Evolutionary conservation across 2,888 invertebrate species (phyloP).

Genomic region (Melanargia galathea): DNA sequence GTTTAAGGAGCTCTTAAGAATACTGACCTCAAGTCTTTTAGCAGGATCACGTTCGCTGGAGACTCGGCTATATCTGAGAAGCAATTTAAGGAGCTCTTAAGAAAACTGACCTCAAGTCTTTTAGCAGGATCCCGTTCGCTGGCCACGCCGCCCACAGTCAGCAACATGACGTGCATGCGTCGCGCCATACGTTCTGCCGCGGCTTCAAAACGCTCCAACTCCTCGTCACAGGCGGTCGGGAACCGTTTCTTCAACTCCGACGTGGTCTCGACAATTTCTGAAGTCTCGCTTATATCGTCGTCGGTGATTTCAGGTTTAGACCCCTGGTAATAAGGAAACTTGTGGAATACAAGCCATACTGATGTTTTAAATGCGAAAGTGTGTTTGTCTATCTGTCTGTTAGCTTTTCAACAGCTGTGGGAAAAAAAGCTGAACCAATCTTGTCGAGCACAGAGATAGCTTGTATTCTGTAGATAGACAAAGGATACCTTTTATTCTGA

Average conservation of each 20-base stretch:
- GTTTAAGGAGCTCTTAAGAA: background rate
- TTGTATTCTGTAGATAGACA: too few relatives aligned
- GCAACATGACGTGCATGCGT: conserved; percentile 82
- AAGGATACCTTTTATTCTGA: too few relatives aligned
- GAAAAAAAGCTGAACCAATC: too few relatives aligned
- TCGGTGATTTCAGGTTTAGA: conserved; percentile 26
- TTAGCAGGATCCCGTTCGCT: conserved; percentile 84
- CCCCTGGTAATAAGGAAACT: conserved; percentile 9
- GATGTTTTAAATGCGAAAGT: too few relatives aligned
- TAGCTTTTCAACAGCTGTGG: too few relatives aligned
- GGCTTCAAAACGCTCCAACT: conserved; percentile 49
- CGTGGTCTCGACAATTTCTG: conserved; percentile 31
- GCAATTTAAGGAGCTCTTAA: background rate
- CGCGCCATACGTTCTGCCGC: conserved; percentile 70
- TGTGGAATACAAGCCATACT: background rate
- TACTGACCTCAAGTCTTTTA: background rate
- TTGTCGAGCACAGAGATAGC: too few relatives aligned
- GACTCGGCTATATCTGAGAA: background rate
- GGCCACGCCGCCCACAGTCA: conserved; percentile 81
- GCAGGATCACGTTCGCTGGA: background rate
- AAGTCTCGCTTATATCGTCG: conserved; percentile 30
- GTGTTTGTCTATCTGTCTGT: too few relatives aligned
- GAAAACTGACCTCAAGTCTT: conserved; percentile 79
- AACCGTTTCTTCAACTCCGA: conserved; percentile 44
- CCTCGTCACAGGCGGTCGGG: conserved; percentile 47